A percentile compares a stretch with the other conserved stretches of the same genome.
Evolutionary conservation across 2,888 invertebrate species (phyloP).

Genomic region (Clunio marinus): DNA sequence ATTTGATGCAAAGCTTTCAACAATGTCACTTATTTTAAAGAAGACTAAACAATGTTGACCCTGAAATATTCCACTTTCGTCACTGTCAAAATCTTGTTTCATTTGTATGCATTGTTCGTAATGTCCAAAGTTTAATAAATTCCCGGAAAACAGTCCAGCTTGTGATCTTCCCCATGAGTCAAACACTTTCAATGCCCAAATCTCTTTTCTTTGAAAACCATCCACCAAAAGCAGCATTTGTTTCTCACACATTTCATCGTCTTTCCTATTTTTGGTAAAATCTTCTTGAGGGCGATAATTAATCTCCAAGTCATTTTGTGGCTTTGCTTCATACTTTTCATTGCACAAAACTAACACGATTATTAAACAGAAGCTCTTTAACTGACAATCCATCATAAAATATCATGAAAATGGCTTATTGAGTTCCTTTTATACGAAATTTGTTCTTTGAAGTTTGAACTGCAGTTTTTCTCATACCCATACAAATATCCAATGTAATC

Average conservation of each 20-base stretch:
- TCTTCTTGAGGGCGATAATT: too few relatives aligned
- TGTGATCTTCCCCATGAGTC: conserved; percentile 12
- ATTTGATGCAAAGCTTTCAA: not conserved
- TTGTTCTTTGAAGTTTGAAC: too few relatives aligned
- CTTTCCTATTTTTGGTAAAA: conserved; percentile 1
- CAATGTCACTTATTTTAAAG: not conserved
- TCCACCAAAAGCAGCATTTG: not conserved
- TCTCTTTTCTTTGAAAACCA: not conserved
- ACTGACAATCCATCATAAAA: too few relatives aligned
- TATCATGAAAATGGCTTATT: too few relatives aligned
- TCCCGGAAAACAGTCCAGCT: not conserved
- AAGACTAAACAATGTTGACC: conserved; percentile 8
- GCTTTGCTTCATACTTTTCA: too few relatives aligned
- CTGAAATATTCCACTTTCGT: not conserved
- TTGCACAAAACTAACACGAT: too few relatives aligned
- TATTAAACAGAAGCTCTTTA: too few relatives aligned
- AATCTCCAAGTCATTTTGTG: too few relatives aligned
- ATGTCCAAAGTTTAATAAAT: not conserved
- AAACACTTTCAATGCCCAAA: conserved; percentile 4
- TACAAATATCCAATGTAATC: too few relatives aligned
- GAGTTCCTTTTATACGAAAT: too few relatives aligned
- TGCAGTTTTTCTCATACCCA: too few relatives aligned
- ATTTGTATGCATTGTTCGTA: conserved; percentile 4
- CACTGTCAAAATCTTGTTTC: not conserved
- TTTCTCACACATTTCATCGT: conserved; percentile 1